Conservation (phyloP, 2,888 invertebrate species). For the Plagiodera versicolora region DNA sequence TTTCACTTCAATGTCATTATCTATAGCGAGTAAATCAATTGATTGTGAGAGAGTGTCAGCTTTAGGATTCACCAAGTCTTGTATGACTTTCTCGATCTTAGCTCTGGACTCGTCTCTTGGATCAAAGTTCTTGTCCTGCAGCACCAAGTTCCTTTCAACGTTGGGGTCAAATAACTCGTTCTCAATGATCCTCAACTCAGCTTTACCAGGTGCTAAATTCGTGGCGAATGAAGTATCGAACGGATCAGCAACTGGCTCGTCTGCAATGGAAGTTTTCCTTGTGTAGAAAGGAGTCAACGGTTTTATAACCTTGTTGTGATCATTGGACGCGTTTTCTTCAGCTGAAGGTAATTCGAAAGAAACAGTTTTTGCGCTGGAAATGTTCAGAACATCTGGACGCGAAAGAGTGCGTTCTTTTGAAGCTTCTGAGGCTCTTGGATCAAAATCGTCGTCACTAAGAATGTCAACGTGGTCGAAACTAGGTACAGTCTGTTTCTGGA, state of each 20-base stretch:
- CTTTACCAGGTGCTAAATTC: conserved; percentile 59
- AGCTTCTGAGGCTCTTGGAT: conserved; percentile 71
- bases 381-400: conserved; percentile 62
- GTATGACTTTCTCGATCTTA: conserved; percentile 50
- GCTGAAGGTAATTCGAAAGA: conserved; percentile 63
- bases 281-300: conserved; percentile 83
- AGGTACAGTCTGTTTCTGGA: background rate
- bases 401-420: conserved; percentile 58
- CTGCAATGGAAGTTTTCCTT: conserved; percentile 63
- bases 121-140: conserved; percentile 68
- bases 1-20: conserved; percentile 67
- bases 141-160: conserved; percentile 54
- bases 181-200: conserved; percentile 61
- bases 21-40: conserved; percentile 56
- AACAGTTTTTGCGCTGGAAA: conserved; percentile 54
- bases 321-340: conserved; percentile 30
- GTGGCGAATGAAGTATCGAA: conserved; percentile 68
- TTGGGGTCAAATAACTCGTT: conserved; percentile 55
- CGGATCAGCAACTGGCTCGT: conserved; percentile 63
- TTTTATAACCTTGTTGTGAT: conserved; percentile 60
- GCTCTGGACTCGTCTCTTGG: conserved; percentile 54
- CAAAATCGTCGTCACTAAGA: conserved; percentile 74
- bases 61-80: conserved; percentile 50
- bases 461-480: conserved; percentile 54
- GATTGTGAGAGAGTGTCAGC: conserved; percentile 25